These are phyloP conservation scores for Anolis carolinensis DNA, from an alignment of 2,113 vertebrate genomes.

Conservation along the genomic window DNA sequence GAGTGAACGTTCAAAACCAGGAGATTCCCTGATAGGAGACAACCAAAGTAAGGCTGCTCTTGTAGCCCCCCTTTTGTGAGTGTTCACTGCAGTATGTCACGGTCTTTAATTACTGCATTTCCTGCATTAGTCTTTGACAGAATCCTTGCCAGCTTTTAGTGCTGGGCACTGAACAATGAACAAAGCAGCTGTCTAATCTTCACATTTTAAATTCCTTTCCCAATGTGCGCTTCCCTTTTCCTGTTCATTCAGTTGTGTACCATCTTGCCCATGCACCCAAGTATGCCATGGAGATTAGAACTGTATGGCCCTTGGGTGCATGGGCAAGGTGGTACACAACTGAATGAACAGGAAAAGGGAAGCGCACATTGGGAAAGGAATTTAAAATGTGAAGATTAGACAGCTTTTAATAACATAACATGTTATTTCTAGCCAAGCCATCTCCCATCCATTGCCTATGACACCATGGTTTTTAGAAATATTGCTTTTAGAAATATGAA, in stretches of 20 bases:
- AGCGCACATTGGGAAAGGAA: background rate
- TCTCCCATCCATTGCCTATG: background rate
- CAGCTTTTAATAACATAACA: too few species aligned
- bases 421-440: background rate
- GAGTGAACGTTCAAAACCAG: background rate
- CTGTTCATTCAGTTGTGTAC: background rate
- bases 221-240: background rate
- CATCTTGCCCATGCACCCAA: background rate
- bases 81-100: background rate
- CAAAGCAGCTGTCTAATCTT: background rate
- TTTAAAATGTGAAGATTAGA: background rate
- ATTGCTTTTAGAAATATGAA: conserved; percentile 27
- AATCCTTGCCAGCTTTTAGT: background rate
- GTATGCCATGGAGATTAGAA: background rate
- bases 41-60: background rate
- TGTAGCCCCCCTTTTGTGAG: background rate
- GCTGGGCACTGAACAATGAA: background rate
- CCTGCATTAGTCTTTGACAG: background rate
- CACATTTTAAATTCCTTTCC: background rate
- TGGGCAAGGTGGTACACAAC: background rate
- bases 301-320: background rate
- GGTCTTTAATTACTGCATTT: conserved; percentile 11
- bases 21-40: background rate
- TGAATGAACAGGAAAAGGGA: background rate
- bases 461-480: background rate